A percentile compares a stretch with the other conserved stretches of the same genome.
Conservation (phyloP, 1,140 invertebrate species). For the Cheumatopsyche charites region DNA sequence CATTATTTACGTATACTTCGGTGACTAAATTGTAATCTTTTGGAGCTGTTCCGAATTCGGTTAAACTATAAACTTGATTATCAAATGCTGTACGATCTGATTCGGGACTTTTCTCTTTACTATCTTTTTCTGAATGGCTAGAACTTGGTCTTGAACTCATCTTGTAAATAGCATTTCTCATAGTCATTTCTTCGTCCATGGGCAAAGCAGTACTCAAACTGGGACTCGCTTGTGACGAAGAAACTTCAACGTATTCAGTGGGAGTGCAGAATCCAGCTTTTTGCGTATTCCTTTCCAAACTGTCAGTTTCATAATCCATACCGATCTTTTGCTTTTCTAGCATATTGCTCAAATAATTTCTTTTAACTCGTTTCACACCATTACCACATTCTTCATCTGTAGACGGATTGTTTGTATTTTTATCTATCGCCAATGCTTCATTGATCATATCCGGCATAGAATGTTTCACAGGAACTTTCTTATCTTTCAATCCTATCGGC, state of each 20-base stretch:
- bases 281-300: conserved; percentile 69
- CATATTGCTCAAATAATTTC: conserved; percentile 7
- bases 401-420: conserved; percentile 47
- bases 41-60: conserved; percentile 45
- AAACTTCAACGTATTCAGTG: conserved; percentile 66
- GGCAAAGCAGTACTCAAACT: conserved; percentile 71
- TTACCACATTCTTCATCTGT: conserved; percentile 25
- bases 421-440: conserved; percentile 64
- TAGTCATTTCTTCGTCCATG: conserved; percentile 78
- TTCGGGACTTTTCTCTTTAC: conserved; percentile 58
- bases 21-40: conserved; percentile 72
- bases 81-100: conserved; percentile 46
- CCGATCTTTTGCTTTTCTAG: conserved; percentile 48
- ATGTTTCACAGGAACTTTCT: conserved; percentile 56
- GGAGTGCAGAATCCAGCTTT: conserved; percentile 63
- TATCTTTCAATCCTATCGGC: conserved; percentile 50
- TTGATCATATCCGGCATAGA: conserved; percentile 66
- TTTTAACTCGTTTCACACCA: neutral
- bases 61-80: conserved; percentile 44
- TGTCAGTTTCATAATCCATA: conserved; percentile 78
- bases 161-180: conserved; percentile 72
- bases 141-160: conserved; percentile 65
- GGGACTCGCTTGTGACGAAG: conserved; percentile 72
- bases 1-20: conserved; percentile 79
- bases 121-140: conserved; percentile 61